Conservation (phyloP, 2,797 vertebrate species). For the Peromyscus melanophrys region DNA sequence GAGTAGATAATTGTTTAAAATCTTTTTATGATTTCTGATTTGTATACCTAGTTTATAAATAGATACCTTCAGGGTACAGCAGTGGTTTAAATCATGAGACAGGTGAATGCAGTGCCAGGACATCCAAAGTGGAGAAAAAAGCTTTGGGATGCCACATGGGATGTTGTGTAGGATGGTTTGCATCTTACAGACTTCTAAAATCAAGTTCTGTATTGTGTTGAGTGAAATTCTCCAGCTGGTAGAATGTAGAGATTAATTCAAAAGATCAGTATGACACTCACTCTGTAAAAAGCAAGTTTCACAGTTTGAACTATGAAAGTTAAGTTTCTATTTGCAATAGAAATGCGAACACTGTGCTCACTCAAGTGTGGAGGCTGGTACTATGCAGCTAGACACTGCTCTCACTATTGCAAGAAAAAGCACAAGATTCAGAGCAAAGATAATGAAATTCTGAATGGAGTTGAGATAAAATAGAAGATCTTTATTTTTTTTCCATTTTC, state of each 20-base stretch:
- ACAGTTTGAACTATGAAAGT: not conserved
- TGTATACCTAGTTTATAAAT: not conserved
- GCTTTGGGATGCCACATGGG: not conserved
- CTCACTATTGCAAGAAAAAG: not conserved
- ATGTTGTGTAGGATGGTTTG: not conserved
- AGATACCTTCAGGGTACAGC: accelerated
- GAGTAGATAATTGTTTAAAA: not conserved
- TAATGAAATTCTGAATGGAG: not conserved
- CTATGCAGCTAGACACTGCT: not conserved
- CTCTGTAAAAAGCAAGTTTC: not conserved
- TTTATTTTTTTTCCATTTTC: not conserved
- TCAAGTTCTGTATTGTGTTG: not conserved
- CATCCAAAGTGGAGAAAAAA: not conserved
- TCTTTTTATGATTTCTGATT: not conserved
- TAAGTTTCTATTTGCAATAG: not conserved
- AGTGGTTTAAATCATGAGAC: not conserved
- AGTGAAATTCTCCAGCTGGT: not conserved
- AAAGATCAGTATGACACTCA: not conserved
- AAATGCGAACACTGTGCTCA: not conserved
- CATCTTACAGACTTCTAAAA: not conserved
- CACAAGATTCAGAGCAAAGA: not conserved
- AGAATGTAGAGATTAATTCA: not conserved
- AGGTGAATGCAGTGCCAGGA: not conserved
- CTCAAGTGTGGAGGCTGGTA: not conserved
- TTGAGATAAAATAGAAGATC: not conserved